Percentiles rank a stretch among this genome's conserved stretches.
These are phyloP conservation scores for Podocnemis expansa DNA, from an alignment of 2,113 vertebrate species.

Conservation along the genomic window DNA sequence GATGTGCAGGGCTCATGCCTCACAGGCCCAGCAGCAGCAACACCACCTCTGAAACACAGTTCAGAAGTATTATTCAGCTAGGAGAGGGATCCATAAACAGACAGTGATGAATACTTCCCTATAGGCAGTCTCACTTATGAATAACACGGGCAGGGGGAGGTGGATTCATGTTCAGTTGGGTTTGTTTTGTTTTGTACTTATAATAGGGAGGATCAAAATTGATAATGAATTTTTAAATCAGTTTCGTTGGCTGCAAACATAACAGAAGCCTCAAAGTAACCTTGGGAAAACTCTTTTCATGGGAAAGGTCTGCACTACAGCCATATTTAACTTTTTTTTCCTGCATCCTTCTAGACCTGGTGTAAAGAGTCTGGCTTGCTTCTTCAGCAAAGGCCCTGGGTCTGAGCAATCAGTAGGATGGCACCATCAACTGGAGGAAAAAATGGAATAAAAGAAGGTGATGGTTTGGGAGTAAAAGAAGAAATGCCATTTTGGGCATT, in stretches of 20 bases:
- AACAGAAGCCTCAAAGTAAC: not conserved
- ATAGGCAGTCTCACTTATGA: not conserved
- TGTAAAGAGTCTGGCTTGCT: not conserved
- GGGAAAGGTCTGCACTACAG: not conserved
- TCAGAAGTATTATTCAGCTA: slow-evolving; percentile 11
- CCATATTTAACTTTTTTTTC: not conserved
- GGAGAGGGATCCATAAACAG: slow-evolving; percentile 16
- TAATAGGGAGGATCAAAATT: slow-evolving; percentile 1
- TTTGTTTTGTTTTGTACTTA: slow-evolving; percentile 12
- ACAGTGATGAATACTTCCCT: not conserved
- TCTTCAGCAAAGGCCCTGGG: not conserved
- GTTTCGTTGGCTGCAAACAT: not conserved
- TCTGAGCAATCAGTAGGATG: not conserved
- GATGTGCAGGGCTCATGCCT: no score
- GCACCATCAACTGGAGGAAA: not conserved
- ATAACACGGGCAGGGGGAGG: not conserved
- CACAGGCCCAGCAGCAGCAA: no score
- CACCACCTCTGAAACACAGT: no score
- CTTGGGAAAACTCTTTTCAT: slow-evolving; percentile 11
- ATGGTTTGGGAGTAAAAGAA: not conserved
- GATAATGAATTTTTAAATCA: slow-evolving; percentile 10
- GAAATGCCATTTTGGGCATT: not conserved
- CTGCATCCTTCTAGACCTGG: not conserved
- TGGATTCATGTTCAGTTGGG: not conserved
- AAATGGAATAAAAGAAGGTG: not conserved